These are phyloP conservation scores for Drymonia ruficornis DNA, from an alignment of 2,888 invertebrate species.

Conservation along the genomic window DNA sequence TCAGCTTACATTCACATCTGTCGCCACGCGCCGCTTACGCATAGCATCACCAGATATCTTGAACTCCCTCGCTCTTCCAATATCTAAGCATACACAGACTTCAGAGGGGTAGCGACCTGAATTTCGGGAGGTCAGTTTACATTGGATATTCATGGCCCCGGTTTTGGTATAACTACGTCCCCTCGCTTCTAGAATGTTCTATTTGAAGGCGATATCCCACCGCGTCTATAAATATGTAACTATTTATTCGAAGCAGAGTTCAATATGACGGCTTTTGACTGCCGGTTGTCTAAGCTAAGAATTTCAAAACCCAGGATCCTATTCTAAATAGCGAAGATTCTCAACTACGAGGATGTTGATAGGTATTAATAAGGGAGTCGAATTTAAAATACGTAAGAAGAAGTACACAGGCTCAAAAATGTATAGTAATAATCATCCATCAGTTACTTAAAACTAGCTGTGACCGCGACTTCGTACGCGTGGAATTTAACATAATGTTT, in stretches of 20 bases:
- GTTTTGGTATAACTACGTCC: conserved; percentile 53
- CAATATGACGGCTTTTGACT: conserved; percentile 26
- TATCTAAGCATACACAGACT: conserved; percentile 15
- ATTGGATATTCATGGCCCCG: conserved; percentile 47
- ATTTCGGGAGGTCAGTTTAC: conserved; percentile 44
- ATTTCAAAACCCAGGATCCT: not conserved
- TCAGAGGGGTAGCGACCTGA: conserved; percentile 19
- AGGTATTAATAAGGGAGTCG: too few relatives aligned
- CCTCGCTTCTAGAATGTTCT: conserved; percentile 64
- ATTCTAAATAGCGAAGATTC: not conserved
- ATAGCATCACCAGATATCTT: conserved; percentile 46
- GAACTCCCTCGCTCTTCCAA: conserved; percentile 43
- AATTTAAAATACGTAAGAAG: too few relatives aligned
- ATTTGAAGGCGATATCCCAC: conserved; percentile 71
- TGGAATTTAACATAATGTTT: too few relatives aligned
- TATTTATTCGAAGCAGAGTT: conserved; percentile 38
- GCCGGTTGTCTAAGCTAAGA: not conserved
- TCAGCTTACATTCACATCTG: conserved; percentile 78
- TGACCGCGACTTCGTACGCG: too few relatives aligned
- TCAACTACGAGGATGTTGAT: not conserved
- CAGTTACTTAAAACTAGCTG: too few relatives aligned
- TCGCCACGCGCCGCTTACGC: conserved; percentile 73
- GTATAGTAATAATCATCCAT: too few relatives aligned
- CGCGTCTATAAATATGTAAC: conserved; percentile 64
- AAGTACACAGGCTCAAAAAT: too few relatives aligned